A percentile compares a stretch with the other conserved stretches of the same genome.
Conservation (phyloP, 1,140 invertebrate genomes). For the Saccostrea glomerata region DNA sequence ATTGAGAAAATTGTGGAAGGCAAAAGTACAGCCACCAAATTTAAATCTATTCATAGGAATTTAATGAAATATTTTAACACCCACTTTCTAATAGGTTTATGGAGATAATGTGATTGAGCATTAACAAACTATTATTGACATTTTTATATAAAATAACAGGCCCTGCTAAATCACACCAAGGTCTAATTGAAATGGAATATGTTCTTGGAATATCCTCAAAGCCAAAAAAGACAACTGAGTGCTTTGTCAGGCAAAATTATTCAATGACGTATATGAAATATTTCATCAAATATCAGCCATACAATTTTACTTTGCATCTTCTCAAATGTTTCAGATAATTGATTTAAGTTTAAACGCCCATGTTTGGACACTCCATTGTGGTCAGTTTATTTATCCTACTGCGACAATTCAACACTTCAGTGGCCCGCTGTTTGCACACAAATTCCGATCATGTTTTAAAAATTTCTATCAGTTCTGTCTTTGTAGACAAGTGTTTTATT, state of each 20-base stretch:
- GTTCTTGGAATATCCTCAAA: constrained; percentile 3
- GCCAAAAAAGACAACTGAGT: not conserved
- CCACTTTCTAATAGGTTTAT: not conserved
- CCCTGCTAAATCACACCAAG: not conserved
- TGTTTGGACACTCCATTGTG: constrained; percentile 16
- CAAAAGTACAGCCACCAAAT: not conserved
- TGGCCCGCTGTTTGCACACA: constrained; percentile 7
- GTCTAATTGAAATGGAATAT: constrained; percentile 9
- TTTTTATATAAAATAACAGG: not conserved
- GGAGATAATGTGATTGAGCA: not conserved
- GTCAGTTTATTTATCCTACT: constrained; percentile 8
- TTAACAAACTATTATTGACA: constrained; percentile 28
- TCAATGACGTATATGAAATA: not conserved
- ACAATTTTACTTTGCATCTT: constrained; percentile 25
- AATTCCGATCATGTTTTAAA: constrained; percentile 31
- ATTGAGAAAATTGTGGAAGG: not conserved
- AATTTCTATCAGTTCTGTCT: constrained; percentile 25
- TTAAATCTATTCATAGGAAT: not conserved
- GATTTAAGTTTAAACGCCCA: constrained; percentile 34
- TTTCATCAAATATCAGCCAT: not conserved
- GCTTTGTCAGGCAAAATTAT: not conserved
- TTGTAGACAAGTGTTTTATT: constrained; percentile 32
- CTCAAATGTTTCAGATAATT: constrained; percentile 11
- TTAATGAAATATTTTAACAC: constrained; percentile 24
- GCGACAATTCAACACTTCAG: constrained; percentile 30